Evolutionary conservation across 1,140 invertebrate species (phyloP), one percentile per base, ranked within the genome.

Genomic region (Alviniconcha marisindica): DNA sequence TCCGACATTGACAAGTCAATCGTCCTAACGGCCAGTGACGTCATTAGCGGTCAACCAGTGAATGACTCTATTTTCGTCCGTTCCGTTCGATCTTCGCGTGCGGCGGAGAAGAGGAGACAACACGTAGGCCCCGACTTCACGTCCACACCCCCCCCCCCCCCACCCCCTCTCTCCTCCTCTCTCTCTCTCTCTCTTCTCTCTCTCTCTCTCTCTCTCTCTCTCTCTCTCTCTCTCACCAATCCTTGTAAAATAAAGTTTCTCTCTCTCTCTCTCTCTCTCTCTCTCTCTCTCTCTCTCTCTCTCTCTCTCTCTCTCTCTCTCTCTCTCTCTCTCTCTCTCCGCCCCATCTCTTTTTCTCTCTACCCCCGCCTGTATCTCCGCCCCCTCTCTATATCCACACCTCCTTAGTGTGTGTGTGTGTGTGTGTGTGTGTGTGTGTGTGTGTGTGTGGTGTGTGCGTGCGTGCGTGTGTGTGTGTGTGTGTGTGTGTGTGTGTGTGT

Each of bases 241-340:
- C 48, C 21, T 21, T 15, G 12, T 51, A 51, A 51, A 12, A 21
- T 51, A 51, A 12, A 51, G 21, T 28, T n/a, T 60, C 4, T n/a
- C 18, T 60, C 18, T 21, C 56, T 21, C 56, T 60, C 56, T 60
- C 56, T 60, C 56, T 60, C 56, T 60, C 56, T 60, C 56, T n/a
- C 56, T n/a, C 56, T n/a, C 56, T n/a, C 56, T n/a, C 56, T n/a
- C 56, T n/a, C 56, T n/a, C 56, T n/a, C 56, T n/a, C 56, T n/a
- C 56, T n/a, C 56, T n/a, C 56, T n/a, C 56, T 24, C 56, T 24
- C 56, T 60, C 56, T 60, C 56, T 60, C 56, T 60, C 56, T 60
- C 56, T 60, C 56, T 60, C 56, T 60, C 56, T 60, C 56, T 60
- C 56, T 60, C 56, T 60, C 56, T 60, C 56, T 60, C 56, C n/a